Conservation (phyloP, 2,888 invertebrate species). For the Drosophila affinis region DNA sequence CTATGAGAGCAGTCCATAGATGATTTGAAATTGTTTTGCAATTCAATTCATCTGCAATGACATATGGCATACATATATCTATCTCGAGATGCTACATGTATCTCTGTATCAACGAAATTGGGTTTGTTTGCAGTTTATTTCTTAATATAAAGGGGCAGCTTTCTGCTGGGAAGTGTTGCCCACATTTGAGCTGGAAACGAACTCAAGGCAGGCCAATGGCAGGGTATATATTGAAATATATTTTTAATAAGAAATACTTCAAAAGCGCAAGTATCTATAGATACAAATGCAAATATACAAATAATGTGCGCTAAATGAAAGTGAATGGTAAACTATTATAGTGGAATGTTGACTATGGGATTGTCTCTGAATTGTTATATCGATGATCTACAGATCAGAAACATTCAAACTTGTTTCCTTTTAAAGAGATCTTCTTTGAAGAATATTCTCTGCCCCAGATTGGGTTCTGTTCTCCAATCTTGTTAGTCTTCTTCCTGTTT, state of each 20-base stretch:
- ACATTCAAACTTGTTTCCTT: conserved; percentile 1
- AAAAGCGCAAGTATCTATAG: too few relatives aligned
- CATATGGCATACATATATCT: neutral
- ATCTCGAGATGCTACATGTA: neutral
- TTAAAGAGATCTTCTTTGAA: conserved; percentile 2
- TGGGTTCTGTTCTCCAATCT: neutral
- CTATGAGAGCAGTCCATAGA: neutral
- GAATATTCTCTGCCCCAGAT: neutral
- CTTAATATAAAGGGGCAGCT: too few relatives aligned
- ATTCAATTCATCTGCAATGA: neutral
- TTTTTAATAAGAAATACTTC: too few relatives aligned
- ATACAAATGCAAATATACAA: neutral
- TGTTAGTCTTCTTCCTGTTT: conserved; percentile 29
- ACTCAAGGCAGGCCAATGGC: too few relatives aligned
- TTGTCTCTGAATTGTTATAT: neutral
- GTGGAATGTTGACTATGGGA: conserved; percentile 24
- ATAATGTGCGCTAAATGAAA: conserved; percentile 22
- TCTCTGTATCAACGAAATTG: neutral
- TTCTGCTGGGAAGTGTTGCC: neutral
- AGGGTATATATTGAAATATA: too few relatives aligned
- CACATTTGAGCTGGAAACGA: neutral
- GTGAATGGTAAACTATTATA: conserved; percentile 36
- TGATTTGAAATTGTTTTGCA: conserved; percentile 1
- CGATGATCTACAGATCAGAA: neutral
- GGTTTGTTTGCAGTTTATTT: neutral